Evolutionary conservation across 2,113 vertebrate genomes (phyloP).

Genomic region (Nettapus auritus): DNA sequence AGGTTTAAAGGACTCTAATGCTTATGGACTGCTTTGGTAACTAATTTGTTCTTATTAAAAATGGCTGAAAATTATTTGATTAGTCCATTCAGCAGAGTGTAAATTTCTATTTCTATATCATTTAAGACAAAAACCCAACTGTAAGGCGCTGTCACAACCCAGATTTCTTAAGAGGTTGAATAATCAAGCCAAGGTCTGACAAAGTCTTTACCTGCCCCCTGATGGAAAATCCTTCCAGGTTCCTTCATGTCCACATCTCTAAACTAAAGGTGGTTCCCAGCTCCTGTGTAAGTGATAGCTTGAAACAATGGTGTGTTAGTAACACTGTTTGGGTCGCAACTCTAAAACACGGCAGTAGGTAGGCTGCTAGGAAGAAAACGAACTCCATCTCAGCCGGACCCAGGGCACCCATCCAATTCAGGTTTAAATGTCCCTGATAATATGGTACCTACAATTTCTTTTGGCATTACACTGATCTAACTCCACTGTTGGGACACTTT

Average conservation of each 20-base stretch:
- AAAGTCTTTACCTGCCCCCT: background rate
- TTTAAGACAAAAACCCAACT: background rate
- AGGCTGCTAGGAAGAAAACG: background rate
- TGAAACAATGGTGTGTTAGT: background rate
- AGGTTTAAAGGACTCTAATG: background rate
- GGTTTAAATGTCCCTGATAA: background rate
- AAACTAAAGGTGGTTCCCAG: background rate
- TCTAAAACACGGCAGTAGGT: background rate
- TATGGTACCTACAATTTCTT: fast-evolving
- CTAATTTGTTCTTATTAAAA: background rate
- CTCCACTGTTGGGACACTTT: background rate
- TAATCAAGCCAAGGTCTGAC: background rate
- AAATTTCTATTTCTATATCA: background rate
- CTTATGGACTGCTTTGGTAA: background rate
- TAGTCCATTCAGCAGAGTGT: background rate
- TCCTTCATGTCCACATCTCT: background rate
- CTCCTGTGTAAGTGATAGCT: background rate
- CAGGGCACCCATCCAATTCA: background rate
- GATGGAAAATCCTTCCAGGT: background rate
- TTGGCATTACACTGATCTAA: background rate
- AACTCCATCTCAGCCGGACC: background rate
- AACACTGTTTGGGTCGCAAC: background rate
- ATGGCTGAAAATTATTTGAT: background rate
- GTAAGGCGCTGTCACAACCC: background rate
- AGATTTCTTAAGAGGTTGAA: background rate